Evolutionary conservation across 1,140 invertebrate genomes (phyloP), one percentile per base, ranked within the genome.

Genomic region (Semibalanus balanoides): DNA sequence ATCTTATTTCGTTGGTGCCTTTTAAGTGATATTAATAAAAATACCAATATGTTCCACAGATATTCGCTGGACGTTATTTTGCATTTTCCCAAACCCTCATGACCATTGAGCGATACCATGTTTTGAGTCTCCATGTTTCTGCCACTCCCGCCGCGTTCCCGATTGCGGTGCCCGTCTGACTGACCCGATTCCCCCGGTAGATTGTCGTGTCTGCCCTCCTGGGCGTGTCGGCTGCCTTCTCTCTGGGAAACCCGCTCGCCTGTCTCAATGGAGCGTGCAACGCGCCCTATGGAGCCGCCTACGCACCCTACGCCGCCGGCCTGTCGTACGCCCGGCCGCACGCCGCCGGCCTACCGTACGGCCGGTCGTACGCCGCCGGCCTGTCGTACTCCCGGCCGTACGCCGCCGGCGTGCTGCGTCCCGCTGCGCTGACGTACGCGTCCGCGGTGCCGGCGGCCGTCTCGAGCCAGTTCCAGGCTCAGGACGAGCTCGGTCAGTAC

Each of bases 401-500:
- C 69, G 69, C 25, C 69, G 28, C 69, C 28, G 28, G 69, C 25
- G 5, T 25, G 69, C 7, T 27, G 7, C 28, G 28, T 25, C 69
- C 69, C 69, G n/a, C n/a, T n/a, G n/a, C n/a, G n/a, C 25, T 28
- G 69, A 40, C 69, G 28, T 70, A 70, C 28, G 70, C 70, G 5
- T 1, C 70, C 1, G 25, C 70, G 3, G 28, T 30, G 28, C 70
- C 70, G 29, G 28, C n/a, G 1, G 70, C 19, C 25, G 19, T n/a
- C 70, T 11, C 25, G 7, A 76, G 43, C 29, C 74, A 81, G 73
- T 81, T 71, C 76, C 79, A 81, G 31, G 71, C 78, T 31, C 79
- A 81, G 72, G 76, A 81, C 51, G 80, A 80, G 51, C 74, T 79
- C 28, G 80, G 79, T 3, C 74, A 78, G n/a, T 79, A 78, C 72